These are phyloP conservation scores for Drosophila helvetica DNA, from an alignment of 2,888 invertebrate species.

Conservation along the genomic window DNA sequence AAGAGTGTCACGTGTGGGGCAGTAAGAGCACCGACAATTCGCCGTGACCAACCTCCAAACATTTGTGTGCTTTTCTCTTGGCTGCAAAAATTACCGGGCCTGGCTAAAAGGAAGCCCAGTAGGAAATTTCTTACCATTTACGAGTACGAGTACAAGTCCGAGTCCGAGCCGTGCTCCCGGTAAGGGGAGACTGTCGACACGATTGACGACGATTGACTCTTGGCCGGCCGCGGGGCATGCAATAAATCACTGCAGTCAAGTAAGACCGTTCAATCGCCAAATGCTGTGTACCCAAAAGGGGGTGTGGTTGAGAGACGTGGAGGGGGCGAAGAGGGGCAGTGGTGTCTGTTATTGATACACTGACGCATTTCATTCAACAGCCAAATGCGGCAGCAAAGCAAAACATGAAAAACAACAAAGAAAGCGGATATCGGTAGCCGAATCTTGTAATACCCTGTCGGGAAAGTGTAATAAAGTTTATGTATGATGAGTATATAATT, in stretches of 20 bases:
- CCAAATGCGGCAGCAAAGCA: slow-evolving; percentile 60
- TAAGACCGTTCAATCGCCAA: slow-evolving; percentile 39
- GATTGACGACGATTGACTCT: slow-evolving; percentile 62
- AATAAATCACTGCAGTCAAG: slow-evolving; percentile 63
- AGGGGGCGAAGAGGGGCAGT: slow-evolving; percentile 1
- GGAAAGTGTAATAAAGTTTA: too few relatives aligned
- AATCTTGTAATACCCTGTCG: background rate
- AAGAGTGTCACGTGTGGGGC: background rate
- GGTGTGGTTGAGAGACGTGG: slow-evolving; percentile 7
- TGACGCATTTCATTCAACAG: slow-evolving; percentile 47
- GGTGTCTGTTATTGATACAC: slow-evolving; percentile 37
- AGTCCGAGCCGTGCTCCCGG: slow-evolving; percentile 32
- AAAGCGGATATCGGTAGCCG: background rate
- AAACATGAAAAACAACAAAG: slow-evolving; percentile 48
- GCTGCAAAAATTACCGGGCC: slow-evolving; percentile 32
- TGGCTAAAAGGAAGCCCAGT: slow-evolving; percentile 50
- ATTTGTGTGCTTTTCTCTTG: slow-evolving; percentile 39
- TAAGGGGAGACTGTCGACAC: slow-evolving; percentile 53
- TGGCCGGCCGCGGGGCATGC: slow-evolving; percentile 56
- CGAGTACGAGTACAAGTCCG: slow-evolving; percentile 5
- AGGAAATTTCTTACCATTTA: slow-evolving; percentile 64
- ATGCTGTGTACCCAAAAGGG: background rate
- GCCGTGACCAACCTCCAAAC: slow-evolving; percentile 8
- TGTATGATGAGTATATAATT: background rate
- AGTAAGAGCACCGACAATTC: slow-evolving; percentile 21